phyloP scores from a whole-genome alignment of 2,888 invertebrate species.

The Andrena praecox region DNA sequence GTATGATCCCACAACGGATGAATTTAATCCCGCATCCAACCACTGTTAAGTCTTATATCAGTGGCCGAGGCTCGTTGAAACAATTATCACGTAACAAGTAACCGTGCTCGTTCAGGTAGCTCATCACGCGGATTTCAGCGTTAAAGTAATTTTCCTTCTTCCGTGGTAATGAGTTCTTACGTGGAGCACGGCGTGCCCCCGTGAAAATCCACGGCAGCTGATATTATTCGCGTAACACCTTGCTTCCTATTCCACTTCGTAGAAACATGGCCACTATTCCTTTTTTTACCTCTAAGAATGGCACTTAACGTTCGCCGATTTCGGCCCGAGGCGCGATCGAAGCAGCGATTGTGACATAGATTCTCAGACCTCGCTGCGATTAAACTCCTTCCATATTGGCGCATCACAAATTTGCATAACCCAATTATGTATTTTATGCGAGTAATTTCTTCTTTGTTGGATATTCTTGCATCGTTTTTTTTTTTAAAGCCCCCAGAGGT shows the following conservation, averaged over 20 bases:
- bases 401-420: too few species aligned
- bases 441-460: too few species aligned
- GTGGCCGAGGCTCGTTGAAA: conserved; percentile 29
- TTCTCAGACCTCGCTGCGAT: background rate
- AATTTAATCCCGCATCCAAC: conserved; percentile 13
- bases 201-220: conserved; percentile 38
- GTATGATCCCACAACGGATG: background rate
- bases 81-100: conserved; percentile 60
- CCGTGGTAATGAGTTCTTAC: conserved; percentile 23
- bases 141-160: conserved; percentile 55
- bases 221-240: conserved; percentile 39
- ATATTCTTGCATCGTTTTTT: too few species aligned
- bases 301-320: conserved; percentile 20
- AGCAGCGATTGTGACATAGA: background rate
- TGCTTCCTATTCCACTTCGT: conserved; percentile 41
- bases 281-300: background rate
- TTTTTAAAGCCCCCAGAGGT: too few species aligned
- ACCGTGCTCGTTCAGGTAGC: conserved; percentile 37
- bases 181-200: conserved; percentile 5
- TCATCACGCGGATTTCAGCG: conserved; percentile 16
- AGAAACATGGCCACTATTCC: conserved; percentile 30
- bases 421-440: too few species aligned
- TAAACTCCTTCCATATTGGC: background rate
- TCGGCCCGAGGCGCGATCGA: background rate
- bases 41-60: background rate